phyloP scores from a whole-genome alignment of 2,113 vertebrate genomes.

The Peromyscus maniculatus region DNA sequence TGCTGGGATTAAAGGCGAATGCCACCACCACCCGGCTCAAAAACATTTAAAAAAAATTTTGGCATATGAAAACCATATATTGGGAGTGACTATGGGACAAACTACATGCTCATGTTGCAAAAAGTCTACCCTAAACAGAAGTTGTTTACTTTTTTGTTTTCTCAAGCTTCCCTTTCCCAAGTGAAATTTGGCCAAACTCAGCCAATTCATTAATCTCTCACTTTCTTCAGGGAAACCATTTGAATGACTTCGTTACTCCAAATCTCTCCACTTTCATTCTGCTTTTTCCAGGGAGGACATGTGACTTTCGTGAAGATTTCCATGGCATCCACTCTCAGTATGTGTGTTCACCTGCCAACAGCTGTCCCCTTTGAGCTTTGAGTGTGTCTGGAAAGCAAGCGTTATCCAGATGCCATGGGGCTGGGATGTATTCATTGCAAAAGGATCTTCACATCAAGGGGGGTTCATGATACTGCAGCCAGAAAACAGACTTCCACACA shows the following conservation, averaged over 20 bases:
- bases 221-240: not conserved
- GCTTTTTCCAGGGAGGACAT: not conserved
- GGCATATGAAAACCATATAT: not conserved
- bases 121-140: not conserved
- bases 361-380: not conserved
- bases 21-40: not conserved
- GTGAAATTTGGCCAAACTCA: not conserved
- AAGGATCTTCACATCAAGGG: not conserved
- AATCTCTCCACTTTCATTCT: not conserved
- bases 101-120: not conserved
- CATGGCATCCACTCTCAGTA: not conserved
- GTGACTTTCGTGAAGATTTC: not conserved
- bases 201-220: not conserved
- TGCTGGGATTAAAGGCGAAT: no score
- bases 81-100: not conserved
- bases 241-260: no score
- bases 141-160: not conserved
- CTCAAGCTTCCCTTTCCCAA: not conserved
- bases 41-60: not conserved
- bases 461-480: not conserved
- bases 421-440: not conserved
- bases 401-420: not conserved
- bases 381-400: not conserved
- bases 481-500: not conserved
- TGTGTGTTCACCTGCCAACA: not conserved